Evolutionary conservation across 1,140 invertebrate species (phyloP), one percentile per base, ranked within the genome.

Genomic region (Drosophila trapezifrons): DNA sequence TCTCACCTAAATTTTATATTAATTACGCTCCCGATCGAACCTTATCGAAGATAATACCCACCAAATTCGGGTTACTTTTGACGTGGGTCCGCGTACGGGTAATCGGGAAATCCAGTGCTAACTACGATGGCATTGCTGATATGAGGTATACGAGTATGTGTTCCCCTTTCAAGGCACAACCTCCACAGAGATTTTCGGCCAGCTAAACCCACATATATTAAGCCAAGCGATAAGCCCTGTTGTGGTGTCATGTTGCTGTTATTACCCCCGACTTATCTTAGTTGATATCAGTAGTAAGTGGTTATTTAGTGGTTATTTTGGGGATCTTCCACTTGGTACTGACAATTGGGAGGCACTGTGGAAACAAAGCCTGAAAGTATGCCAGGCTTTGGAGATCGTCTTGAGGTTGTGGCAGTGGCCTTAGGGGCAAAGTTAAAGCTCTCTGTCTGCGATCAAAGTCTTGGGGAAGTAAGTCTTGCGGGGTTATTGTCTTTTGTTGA

Each of bases 361-460:
- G 1, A 10, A 51, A 2, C 0, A 18, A 35, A 52, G 49, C 49
- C 49, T 15, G 1, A 52, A 52, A 52, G 49, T 52, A 52, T 52
- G 9, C 17, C 18, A 1, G 1, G 4, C 2, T 10, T 5, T 35
- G 17, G 17, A 0, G 0, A 9, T 15, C 0, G 12, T 2, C 7
- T 13, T n/a, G 0, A 6, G 8, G 4, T 52, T 15, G 18, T 35
- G 15, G 13, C 32, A 3, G 8, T 32, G 0, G 7, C 29, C 15
- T 52, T 35, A 3, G 49, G 18, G 49, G 49, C 18, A 10, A 15
- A 35, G 4, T 1, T 13, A 52, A 20, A 20, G 17, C 12, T 20
- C 0, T 20, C 9, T 32, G 9, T 32, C 29, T 20, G 4, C 2
- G 49, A 2, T 15, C 13, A 7, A 20, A 15, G 12, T 32, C 32